Conservation (phyloP, 2,797 vertebrate genomes). For the Halcyon chelicuti region DNA sequence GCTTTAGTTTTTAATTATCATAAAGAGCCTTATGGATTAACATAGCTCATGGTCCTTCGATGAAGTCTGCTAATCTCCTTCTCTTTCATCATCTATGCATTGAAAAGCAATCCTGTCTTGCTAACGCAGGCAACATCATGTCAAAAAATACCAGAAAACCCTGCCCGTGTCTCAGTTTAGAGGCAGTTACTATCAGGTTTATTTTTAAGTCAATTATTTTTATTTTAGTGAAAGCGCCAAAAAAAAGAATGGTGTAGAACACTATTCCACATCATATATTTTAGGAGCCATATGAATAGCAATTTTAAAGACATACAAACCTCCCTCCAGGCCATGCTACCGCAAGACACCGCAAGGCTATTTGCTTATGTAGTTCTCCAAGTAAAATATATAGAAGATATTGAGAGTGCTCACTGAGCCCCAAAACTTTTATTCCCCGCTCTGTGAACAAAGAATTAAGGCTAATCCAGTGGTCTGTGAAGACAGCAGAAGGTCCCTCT, state of each 20-base stretch:
- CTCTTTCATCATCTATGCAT: background rate
- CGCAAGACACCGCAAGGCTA: background rate
- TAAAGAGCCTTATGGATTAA: background rate
- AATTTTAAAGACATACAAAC: background rate
- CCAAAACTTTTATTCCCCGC: background rate
- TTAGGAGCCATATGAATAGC: background rate
- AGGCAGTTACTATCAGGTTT: background rate
- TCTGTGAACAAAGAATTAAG: background rate
- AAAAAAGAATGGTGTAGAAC: background rate
- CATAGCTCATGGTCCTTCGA: background rate
- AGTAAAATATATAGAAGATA: background rate
- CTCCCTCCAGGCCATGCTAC: background rate
- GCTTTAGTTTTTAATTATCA: background rate
- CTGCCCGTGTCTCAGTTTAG: background rate
- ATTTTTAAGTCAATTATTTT: background rate
- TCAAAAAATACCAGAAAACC: background rate
- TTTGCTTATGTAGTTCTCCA: constrained; percentile 4
- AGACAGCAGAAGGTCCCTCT: background rate
- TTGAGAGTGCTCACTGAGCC: background rate
- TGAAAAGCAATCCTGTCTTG: background rate
- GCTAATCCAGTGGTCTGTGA: background rate
- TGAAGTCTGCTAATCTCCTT: background rate
- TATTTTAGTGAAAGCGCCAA: background rate
- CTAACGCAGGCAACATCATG: background rate
- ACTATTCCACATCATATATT: background rate